Evolutionary conservation across 23 tunicate species (phyloP).

Genomic region (Halocynthia aurantium): DNA sequence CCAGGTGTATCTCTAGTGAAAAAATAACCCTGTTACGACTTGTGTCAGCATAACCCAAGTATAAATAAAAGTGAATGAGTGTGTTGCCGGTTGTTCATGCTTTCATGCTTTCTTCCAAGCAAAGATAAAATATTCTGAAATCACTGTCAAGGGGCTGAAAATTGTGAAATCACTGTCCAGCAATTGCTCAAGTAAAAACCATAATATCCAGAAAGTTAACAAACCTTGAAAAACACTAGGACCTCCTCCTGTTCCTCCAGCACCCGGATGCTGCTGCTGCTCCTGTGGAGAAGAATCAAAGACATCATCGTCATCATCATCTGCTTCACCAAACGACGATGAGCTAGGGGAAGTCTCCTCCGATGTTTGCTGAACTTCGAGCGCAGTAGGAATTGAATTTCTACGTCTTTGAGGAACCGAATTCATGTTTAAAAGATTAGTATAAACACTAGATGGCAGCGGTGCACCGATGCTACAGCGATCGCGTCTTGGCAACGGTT

Average conservation of each 20-base stretch:
- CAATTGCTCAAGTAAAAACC: too few species aligned
- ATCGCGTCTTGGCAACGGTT: neutral
- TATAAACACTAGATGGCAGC: neutral
- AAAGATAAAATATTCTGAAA: neutral
- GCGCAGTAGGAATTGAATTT: conserved; percentile 14
- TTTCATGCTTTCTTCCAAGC: neutral
- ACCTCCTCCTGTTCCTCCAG: neutral
- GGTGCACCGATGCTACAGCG: conserved; percentile 22
- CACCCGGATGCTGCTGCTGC: conserved; percentile 9
- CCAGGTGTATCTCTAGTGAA: too few species aligned
- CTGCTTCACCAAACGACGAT: neutral
- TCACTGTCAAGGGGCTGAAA: neutral
- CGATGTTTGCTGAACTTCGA: conserved; percentile 14
- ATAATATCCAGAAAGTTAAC: too few species aligned
- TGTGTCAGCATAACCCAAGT: too few species aligned
- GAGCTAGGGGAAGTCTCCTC: conserved; percentile 3
- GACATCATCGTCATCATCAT: conserved; percentile 16
- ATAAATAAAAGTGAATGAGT: too few species aligned
- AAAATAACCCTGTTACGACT: too few species aligned
- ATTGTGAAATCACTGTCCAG: neutral
- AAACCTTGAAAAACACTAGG: too few species aligned
- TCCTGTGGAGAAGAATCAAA: conserved; percentile 9
- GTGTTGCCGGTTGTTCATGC: too few species aligned
- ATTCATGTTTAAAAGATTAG: neutral
- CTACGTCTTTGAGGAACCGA: neutral